phyloP scores from a whole-genome alignment of 2,797 vertebrate genomes.

The Myripristis murdjan region DNA sequence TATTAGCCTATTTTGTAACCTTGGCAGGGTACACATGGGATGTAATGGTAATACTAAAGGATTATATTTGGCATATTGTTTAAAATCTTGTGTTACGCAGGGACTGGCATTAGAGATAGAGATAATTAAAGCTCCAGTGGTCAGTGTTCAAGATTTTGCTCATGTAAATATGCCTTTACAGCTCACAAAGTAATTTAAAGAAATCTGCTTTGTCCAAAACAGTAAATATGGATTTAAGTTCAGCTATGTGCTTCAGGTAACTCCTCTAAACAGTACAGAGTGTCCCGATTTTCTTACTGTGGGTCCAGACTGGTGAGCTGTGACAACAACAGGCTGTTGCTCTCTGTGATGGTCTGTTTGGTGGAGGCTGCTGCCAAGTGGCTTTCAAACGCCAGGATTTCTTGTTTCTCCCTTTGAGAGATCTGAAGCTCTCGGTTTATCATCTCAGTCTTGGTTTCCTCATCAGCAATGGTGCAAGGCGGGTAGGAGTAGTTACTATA shows the following conservation, averaged over 20 bases:
- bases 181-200: not conserved
- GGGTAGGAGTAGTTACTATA: conserved; percentile 96
- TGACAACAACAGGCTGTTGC: conserved; percentile 95
- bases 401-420: conserved; percentile 97
- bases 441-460: conserved; percentile 97
- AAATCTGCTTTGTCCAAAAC: not conserved
- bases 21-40: too few species aligned
- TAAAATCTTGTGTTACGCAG: too few species aligned
- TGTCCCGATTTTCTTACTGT: conserved; percentile 85
- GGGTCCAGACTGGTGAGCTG: conserved; percentile 98
- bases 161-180: too few species aligned
- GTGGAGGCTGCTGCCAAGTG: conserved; percentile 98
- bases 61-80: too few species aligned
- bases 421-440: conserved; percentile 95
- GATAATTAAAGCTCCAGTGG: too few species aligned
- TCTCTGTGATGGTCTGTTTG: conserved; percentile 98
- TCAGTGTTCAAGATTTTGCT: too few species aligned
- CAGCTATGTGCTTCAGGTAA: too few species aligned
- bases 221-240: not conserved
- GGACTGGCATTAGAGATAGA: too few species aligned
- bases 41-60: too few species aligned
- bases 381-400: conserved; percentile 98
- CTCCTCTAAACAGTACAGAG: not conserved
- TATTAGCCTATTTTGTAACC: too few species aligned
- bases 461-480: conserved; percentile 95